phyloP scores from a whole-genome alignment of 2,113 vertebrate genomes.

The Rhea americana region DNA sequence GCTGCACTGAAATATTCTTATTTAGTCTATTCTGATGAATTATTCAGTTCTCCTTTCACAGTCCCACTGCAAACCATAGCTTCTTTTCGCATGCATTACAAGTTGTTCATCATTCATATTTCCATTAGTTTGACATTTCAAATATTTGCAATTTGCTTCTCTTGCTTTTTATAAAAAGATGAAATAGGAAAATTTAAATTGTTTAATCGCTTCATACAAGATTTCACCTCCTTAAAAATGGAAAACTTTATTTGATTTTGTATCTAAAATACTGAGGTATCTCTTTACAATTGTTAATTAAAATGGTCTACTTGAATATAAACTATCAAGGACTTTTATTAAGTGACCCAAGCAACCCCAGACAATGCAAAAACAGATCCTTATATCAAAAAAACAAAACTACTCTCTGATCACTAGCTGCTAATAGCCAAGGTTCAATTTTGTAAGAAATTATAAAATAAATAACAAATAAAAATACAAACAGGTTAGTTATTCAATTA shows the following conservation, averaged over 20 bases:
- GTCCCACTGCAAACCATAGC: constrained; percentile 17
- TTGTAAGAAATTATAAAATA: not conserved
- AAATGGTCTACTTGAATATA: not conserved
- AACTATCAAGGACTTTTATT: not conserved
- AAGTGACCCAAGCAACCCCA: not conserved
- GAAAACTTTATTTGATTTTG: not conserved
- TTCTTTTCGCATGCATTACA: constrained; percentile 25
- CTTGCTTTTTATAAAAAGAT: constrained; percentile 24
- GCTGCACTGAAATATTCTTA: constrained; percentile 26
- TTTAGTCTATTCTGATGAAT: constrained; percentile 55
- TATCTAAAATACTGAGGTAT: not conserved
- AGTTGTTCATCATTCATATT: constrained; percentile 36
- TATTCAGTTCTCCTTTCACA: constrained; percentile 42
- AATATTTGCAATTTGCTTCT: constrained; percentile 52
- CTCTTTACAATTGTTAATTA: constrained; percentile 29
- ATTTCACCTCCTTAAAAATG: constrained; percentile 2
- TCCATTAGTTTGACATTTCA: constrained; percentile 49
- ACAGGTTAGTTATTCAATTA: not conserved
- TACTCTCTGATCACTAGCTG: not conserved
- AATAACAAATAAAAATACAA: not conserved
- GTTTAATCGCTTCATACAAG: not conserved
- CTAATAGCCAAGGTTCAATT: not conserved
- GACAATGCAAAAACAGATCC: not conserved
- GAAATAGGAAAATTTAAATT: not conserved
- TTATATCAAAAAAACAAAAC: not conserved